Evolutionary conservation across 1,140 invertebrate genomes (phyloP).

Genomic region (Sesamia nonagrioides): DNA sequence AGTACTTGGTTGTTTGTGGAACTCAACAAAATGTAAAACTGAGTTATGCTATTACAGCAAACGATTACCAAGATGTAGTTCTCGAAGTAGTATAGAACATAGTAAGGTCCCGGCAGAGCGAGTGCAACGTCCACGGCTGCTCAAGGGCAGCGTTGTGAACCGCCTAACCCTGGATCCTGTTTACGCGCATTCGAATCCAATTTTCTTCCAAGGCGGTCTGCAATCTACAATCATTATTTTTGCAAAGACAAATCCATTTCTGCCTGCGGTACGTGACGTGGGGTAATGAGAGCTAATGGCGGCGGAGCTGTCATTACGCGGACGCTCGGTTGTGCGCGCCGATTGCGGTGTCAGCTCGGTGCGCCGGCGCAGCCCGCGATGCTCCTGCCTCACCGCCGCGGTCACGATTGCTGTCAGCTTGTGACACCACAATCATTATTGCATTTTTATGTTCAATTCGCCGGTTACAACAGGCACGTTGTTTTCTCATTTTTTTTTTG

Average conservation of each 20-base stretch:
- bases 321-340: slow-evolving; percentile 56
- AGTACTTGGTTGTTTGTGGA: not conserved
- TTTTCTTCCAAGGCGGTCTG: slow-evolving; percentile 82
- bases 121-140: slow-evolving; percentile 50
- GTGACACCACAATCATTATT: slow-evolving; percentile 58
- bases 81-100: not conserved
- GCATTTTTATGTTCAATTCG: slow-evolving; percentile 53
- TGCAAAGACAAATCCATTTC: slow-evolving; percentile 86
- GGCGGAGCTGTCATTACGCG: slow-evolving; percentile 74
- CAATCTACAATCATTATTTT: slow-evolving; percentile 85
- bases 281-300: slow-evolving; percentile 83
- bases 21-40: slow-evolving; percentile 18
- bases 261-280: slow-evolving; percentile 79
- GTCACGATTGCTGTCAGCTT: slow-evolving; percentile 59
- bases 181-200: slow-evolving; percentile 80
- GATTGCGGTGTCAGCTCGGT: slow-evolving; percentile 57
- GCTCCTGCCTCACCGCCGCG: slow-evolving; percentile 40
- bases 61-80: not conserved
- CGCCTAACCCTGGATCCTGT: slow-evolving; percentile 70
- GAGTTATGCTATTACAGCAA: slow-evolving; percentile 10
- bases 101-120: not conserved
- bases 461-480: slow-evolving; percentile 39
- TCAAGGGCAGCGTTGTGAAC: slow-evolving; percentile 57
- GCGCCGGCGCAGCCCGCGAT: slow-evolving; percentile 46
- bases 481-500: slow-evolving; percentile 32